Evolutionary conservation across 1,140 invertebrate species (phyloP), one percentile per base, ranked within the genome.

Genomic region (Penaeus japonicus): DNA sequence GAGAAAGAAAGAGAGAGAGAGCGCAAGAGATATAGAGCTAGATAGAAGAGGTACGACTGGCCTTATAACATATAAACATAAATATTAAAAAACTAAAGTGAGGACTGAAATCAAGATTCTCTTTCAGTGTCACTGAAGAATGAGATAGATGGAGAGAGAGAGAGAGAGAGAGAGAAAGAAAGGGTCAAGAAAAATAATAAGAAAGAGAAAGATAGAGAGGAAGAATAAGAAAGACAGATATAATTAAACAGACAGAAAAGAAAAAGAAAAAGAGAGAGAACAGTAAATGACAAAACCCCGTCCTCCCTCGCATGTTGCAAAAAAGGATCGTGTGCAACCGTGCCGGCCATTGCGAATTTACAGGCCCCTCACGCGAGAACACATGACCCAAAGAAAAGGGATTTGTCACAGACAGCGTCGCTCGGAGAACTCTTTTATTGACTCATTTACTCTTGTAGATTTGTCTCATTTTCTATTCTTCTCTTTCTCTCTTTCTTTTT

Each of bases 211-310:
- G 65, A 73, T 73, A 24, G 0, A 53, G 78, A 27, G 20, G 17
- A 54, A 80, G 53, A 80, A 7, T 2, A 15, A 47, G 24, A 47
- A 54, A 12, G 17, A 2, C 17, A 22, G 4, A 22, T 0, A 35
- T 27, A 27, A 27, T 20, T 5, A n/a, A 5, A 27, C 17, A 75
- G 15, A 75, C 27, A 18, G 15, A 75, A 17, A 27, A 75, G 15
- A 75, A 75, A 17, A 59, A n/a, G 27, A n/a, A 12, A 75, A n/a
- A 75, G 70, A 75, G 70, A 24, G 70, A 79, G 77, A 47, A 27
- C 7, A 77, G 73, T 30, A 30, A 35, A 47, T 15, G 73, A 15
- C 47, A 47, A 12, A 47, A 1, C 47, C 7, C 47, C 47, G 47
- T 12, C 47, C 47, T 10, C 47, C 47, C 47, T 47, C 10, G 47